A percentile compares a stretch with the other conserved stretches of the same genome.
phyloP scores from a whole-genome alignment of 2,797 vertebrate species.

The Tinamus major region DNA sequence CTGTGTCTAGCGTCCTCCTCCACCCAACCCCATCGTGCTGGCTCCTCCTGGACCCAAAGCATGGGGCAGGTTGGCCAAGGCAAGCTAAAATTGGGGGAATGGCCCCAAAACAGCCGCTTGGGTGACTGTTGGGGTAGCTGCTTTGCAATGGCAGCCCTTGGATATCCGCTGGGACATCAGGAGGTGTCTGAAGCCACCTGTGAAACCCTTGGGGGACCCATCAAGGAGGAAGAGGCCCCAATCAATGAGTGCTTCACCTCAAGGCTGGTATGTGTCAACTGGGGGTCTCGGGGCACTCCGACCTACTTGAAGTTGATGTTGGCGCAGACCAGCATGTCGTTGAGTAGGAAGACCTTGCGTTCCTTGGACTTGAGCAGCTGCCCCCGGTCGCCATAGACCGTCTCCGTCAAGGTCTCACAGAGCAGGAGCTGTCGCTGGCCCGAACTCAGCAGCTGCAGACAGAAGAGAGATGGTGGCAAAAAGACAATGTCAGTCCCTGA shows the following conservation, averaged over 20 bases:
- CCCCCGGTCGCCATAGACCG: conserved; percentile 91
- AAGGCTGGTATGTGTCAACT: neutral
- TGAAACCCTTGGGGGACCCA: neutral
- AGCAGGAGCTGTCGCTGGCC: conserved; percentile 93
- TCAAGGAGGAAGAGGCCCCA: no score
- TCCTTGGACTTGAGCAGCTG: conserved; percentile 98
- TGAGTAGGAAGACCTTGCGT: conserved; percentile 94
- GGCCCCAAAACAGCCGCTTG: neutral
- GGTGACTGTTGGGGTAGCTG: no score
- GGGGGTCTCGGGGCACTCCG: neutral
- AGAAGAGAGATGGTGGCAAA: neutral
- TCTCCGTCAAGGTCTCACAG: conserved; percentile 94
- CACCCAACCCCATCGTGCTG: neutral
- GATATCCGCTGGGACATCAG: no score
- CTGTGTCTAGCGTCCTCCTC: neutral
- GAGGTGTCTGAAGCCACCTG: neutral
- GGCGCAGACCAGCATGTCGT: conserved; percentile 91
- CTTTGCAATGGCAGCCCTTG: no score
- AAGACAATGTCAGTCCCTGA: no score
- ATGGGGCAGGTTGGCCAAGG: neutral
- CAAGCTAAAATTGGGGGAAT: neutral
- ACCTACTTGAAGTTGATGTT: conserved; percentile 97
- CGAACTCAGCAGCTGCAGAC: conserved; percentile 85
- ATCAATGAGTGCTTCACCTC: no score
- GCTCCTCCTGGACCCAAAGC: neutral